These are phyloP conservation scores for Polymixis flavicincta DNA, from an alignment of 2,888 invertebrate genomes.

Conservation along the genomic window DNA sequence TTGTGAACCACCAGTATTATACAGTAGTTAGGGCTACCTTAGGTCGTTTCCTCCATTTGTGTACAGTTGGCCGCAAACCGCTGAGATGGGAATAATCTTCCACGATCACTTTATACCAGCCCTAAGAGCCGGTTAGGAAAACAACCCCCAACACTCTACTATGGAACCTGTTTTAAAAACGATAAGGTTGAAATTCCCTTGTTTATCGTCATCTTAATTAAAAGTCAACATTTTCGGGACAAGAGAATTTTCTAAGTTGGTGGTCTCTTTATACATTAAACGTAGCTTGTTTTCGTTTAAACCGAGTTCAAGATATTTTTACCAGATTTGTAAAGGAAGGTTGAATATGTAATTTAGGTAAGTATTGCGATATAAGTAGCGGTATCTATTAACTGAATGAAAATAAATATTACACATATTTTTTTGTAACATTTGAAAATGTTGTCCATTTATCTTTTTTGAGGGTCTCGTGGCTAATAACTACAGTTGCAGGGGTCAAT, in stretches of 20 bases:
- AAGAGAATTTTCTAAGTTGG: constrained; percentile 57
- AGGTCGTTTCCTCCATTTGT: constrained; percentile 25
- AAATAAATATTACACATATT: too few species aligned
- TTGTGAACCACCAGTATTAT: background rate
- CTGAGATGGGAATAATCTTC: constrained; percentile 52
- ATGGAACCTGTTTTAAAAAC: background rate
- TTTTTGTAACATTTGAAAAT: too few species aligned
- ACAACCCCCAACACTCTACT: constrained; percentile 11
- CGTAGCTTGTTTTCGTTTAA: constrained; percentile 53
- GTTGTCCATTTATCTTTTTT: too few species aligned
- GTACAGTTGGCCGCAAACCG: constrained; percentile 31
- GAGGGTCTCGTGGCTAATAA: too few species aligned
- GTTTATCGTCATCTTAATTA: constrained; percentile 53
- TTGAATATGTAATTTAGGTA: constrained; percentile 32
- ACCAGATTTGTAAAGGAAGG: constrained; percentile 26
- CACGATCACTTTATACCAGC: constrained; percentile 54
- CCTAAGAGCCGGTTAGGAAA: constrained; percentile 37
- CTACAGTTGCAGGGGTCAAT: too few species aligned
- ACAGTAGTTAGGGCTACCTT: background rate
- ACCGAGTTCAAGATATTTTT: constrained; percentile 32
- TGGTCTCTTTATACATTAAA: constrained; percentile 54
- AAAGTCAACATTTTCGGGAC: constrained; percentile 62
- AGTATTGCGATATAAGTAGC: background rate
- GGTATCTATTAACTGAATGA: background rate
- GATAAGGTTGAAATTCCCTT: constrained; percentile 31